Evolutionary conservation across 1,140 invertebrate species (phyloP).

Genomic region (Drosophila nannoptera): DNA sequence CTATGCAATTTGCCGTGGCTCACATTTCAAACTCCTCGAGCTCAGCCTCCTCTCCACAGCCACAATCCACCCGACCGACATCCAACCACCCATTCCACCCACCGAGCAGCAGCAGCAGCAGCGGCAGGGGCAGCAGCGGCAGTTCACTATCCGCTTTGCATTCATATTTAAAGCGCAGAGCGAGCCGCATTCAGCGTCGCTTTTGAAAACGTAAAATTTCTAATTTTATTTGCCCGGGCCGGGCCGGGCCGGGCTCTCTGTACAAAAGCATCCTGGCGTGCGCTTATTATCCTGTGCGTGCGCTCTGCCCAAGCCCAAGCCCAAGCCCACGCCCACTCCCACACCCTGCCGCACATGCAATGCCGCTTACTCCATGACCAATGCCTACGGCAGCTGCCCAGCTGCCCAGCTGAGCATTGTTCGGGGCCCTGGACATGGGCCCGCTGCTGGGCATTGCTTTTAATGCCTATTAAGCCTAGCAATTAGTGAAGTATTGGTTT

Average conservation of each 20-base stretch:
- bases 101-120: neutral
- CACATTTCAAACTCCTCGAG: slow-evolving; percentile 50
- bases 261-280: slow-evolving; percentile 73
- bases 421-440: slow-evolving; percentile 47
- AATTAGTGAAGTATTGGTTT: slow-evolving; percentile 75
- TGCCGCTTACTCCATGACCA: slow-evolving; percentile 8
- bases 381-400: neutral
- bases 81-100: slow-evolving; percentile 8
- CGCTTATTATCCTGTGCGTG: slow-evolving; percentile 75
- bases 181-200: slow-evolving; percentile 51
- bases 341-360: neutral
- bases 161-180: slow-evolving; percentile 64
- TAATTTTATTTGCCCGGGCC: slow-evolving; percentile 73
- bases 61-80: slow-evolving; percentile 7
- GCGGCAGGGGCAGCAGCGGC: too few relatives aligned
- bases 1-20: slow-evolving; percentile 67
- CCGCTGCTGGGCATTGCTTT: slow-evolving; percentile 70
- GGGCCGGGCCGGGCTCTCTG: too few relatives aligned
- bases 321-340: neutral
- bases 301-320: slow-evolving; percentile 8
- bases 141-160: slow-evolving; percentile 41
- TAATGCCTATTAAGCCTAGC: slow-evolving; percentile 74
- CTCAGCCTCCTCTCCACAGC: slow-evolving; percentile 4
- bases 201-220: slow-evolving; percentile 76
- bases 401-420: slow-evolving; percentile 62